Percentiles rank a stretch among this genome's conserved stretches.
These are phyloP conservation scores for Acronicta psi DNA, from an alignment of 2,888 invertebrate genomes.

Conservation along the genomic window DNA sequence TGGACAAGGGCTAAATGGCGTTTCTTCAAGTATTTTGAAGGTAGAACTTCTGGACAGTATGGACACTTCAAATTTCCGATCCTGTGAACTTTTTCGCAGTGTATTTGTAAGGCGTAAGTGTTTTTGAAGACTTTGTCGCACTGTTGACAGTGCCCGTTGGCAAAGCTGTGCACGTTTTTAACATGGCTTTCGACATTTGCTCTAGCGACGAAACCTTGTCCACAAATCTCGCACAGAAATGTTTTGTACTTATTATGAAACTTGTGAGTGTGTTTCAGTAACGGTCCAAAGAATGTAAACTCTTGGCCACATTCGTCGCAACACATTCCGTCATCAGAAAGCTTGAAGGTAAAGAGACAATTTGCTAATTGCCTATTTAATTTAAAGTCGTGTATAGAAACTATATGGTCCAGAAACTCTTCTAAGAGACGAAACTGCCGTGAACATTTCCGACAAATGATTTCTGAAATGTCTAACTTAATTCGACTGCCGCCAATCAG, in stretches of 20 bases:
- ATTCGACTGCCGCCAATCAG: conserved; percentile 60
- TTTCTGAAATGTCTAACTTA: conserved; percentile 66
- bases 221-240: conserved; percentile 75
- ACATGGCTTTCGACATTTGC: conserved; percentile 71
- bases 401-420: conserved; percentile 61
- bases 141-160: conserved; percentile 56
- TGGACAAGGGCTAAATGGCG: conserved; percentile 76
- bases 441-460: conserved; percentile 65
- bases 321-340: conserved; percentile 66
- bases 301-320: conserved; percentile 69
- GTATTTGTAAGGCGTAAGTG: conserved; percentile 56
- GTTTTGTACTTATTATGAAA: conserved; percentile 66
- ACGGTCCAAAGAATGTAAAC: conserved; percentile 69
- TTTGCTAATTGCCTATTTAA: conserved; percentile 58
- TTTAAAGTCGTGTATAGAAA: conserved; percentile 57
- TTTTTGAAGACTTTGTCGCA: conserved; percentile 65
- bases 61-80: conserved; percentile 66
- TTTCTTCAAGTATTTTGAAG: conserved; percentile 71
- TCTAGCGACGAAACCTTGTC: conserved; percentile 73
- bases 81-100: conserved; percentile 52
- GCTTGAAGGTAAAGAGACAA: conserved; percentile 63
- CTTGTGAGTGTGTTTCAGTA: conserved; percentile 68
- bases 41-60: conserved; percentile 72
- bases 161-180: conserved; percentile 63
- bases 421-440: conserved; percentile 57